Evolutionary conservation across 2,113 vertebrate genomes (phyloP).

Genomic region (Alouatta palliata): DNA sequence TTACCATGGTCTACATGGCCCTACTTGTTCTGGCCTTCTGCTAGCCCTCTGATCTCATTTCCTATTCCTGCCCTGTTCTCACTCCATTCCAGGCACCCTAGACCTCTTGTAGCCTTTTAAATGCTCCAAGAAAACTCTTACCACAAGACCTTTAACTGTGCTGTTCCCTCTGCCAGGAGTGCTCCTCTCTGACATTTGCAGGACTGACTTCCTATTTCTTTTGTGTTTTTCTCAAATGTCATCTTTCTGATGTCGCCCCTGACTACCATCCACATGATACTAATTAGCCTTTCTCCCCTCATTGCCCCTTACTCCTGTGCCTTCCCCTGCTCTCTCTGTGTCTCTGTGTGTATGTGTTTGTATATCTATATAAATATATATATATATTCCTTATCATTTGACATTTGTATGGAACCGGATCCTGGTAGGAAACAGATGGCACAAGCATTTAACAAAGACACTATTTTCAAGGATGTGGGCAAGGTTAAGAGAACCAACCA

Average conservation of each 20-base stretch:
- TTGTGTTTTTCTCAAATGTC: background rate
- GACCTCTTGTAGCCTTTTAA: background rate
- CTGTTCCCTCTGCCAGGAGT: background rate
- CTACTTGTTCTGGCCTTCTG: background rate
- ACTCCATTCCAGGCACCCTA: background rate
- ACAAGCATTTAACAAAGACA: slow-evolving; percentile 12
- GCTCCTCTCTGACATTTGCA: background rate
- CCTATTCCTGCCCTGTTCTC: background rate
- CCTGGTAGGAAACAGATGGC: slow-evolving; percentile 47
- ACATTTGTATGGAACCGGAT: slow-evolving; percentile 8
- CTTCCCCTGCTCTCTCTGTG: background rate
- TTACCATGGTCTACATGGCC: background rate
- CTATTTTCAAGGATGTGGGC: slow-evolving; percentile 31
- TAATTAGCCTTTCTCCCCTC: background rate
- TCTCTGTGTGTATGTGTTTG: background rate
- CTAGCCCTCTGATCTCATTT: background rate
- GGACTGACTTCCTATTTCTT: background rate
- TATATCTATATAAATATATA: background rate
- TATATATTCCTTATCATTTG: background rate
- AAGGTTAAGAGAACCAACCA: slow-evolving; percentile 14
- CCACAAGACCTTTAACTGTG: background rate
- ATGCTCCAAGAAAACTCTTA: background rate
- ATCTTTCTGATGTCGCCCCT: background rate
- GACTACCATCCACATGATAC: background rate
- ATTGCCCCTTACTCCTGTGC: background rate